Percentiles rank a stretch among this genome's conserved stretches.
Conservation (phyloP, 2,113 vertebrate genomes). For the Megaceryle maxima region DNA sequence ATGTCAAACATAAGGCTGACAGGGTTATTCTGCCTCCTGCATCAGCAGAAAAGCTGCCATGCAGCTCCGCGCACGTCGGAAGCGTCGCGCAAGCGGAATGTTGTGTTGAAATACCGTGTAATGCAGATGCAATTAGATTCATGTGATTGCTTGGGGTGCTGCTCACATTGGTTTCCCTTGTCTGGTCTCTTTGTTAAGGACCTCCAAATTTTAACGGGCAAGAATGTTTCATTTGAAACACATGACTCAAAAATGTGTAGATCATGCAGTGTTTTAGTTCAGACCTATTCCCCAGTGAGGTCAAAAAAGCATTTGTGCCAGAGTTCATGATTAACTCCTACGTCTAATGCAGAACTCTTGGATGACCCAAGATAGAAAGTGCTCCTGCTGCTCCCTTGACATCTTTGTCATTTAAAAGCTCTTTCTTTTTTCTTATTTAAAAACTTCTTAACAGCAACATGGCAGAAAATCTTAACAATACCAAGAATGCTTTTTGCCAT, state of each 20-base stretch:
- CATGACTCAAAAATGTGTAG: conserved; percentile 37
- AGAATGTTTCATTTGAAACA: not conserved
- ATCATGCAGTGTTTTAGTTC: not conserved
- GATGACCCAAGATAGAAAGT: not conserved
- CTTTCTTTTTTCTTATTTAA: not conserved
- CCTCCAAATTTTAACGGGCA: not conserved
- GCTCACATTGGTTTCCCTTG: not conserved
- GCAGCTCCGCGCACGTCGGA: accelerated
- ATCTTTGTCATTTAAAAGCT: not conserved
- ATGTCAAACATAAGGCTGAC: not conserved
- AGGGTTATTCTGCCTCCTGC: not conserved
- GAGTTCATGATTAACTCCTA: conserved; percentile 15
- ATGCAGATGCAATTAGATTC: not conserved
- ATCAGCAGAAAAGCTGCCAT: not conserved
- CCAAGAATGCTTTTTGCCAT: accelerated
- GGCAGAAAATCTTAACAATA: not conserved
- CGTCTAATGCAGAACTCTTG: not conserved
- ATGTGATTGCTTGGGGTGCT: not conserved
- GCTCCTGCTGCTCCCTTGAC: not conserved
- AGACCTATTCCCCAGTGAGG: not conserved
- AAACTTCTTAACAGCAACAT: not conserved
- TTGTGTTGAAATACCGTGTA: not conserved
- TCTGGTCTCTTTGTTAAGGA: not conserved
- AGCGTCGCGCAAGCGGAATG: not conserved
- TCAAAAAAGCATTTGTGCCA: conserved; percentile 31